Percentiles rank a stretch among this genome's conserved stretches.
Conservation (phyloP, 1,140 invertebrate species). For the Oedothorax gibbosus region DNA sequence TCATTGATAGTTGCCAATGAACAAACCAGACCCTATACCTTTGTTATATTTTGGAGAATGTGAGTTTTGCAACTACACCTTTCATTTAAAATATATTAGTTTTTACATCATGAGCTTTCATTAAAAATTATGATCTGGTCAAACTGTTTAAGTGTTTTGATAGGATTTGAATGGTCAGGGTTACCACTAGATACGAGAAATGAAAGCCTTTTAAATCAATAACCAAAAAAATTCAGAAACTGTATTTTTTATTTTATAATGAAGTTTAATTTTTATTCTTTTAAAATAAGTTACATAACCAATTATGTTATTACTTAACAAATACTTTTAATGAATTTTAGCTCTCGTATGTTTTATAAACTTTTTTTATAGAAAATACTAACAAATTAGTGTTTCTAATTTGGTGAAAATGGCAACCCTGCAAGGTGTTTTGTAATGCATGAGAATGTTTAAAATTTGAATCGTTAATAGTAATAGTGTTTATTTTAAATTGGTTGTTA, state of each 20-base stretch:
- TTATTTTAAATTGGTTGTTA: background rate
- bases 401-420: too few relatives aligned
- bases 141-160: slow-evolving; percentile 22
- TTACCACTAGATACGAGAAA: too few relatives aligned
- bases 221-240: background rate
- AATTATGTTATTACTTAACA: background rate
- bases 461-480: background rate
- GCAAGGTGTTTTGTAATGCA: too few relatives aligned
- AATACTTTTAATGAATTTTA: background rate
- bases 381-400: too few relatives aligned
- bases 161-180: background rate
- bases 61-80: background rate
- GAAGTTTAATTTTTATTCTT: background rate
- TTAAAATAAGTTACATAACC: background rate
- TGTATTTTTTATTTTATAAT: background rate
- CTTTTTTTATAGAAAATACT: too few relatives aligned
- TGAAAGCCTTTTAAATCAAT: background rate
- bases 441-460: too few relatives aligned
- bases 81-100: background rate
- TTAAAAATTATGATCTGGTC: slow-evolving; percentile 29
- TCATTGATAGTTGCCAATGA: background rate
- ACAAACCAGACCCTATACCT: slow-evolving; percentile 21
- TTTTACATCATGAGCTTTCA: slow-evolving; percentile 26
- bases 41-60: background rate
- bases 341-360: too few relatives aligned